Conservation (phyloP, 2,888 invertebrate species). For the Yponomeuta sedellus region DNA sequence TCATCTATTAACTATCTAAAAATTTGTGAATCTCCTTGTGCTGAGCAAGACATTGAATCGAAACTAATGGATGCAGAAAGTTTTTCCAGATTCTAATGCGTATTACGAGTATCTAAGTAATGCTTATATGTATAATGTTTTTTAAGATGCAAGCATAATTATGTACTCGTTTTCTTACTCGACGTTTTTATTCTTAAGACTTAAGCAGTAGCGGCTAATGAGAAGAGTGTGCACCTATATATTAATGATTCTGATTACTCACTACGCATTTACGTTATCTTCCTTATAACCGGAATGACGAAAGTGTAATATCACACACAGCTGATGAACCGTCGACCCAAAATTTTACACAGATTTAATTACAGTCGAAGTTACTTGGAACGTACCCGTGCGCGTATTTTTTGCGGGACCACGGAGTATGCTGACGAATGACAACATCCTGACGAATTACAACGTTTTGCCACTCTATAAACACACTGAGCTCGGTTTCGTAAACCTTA, state of each 20-base stretch:
- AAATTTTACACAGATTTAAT: constrained; percentile 32
- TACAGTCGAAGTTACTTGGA: constrained; percentile 42
- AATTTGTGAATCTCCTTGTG: no score
- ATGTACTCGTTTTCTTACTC: background rate
- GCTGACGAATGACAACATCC: background rate
- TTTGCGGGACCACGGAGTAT: constrained; percentile 34
- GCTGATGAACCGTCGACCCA: background rate
- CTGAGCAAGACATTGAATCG: no score
- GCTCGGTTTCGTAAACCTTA: background rate
- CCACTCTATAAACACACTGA: background rate
- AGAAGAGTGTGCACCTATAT: background rate
- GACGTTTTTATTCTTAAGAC: background rate
- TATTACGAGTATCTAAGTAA: no score
- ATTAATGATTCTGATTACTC: background rate
- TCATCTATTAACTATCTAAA: no score
- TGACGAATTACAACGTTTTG: background rate
- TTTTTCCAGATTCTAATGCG: background rate
- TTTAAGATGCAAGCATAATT: no score
- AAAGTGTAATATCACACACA: background rate
- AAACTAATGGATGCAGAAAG: no score
- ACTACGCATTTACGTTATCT: background rate
- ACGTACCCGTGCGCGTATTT: constrained; percentile 43
- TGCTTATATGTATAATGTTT: no score
- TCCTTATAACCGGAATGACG: background rate
- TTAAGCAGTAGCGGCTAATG: background rate